Base-by-base conservation (phyloP, 2,888 invertebrate species). In the Drosophila suboccidentalis region DNA sequence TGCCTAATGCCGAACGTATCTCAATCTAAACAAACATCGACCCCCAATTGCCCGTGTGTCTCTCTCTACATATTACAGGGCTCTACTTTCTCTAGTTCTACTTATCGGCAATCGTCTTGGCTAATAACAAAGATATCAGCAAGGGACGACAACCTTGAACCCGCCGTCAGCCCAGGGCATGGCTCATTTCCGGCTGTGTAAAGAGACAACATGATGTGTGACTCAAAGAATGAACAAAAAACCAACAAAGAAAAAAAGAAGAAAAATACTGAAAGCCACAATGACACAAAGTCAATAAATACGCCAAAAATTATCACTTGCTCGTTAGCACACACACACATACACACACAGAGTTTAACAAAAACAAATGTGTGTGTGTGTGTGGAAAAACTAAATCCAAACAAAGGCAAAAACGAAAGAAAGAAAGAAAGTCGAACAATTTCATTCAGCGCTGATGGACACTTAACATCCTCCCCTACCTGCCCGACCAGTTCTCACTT, bases 221-320 rank as follows among this genome's bases (percentile, higher is more conserved):
- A 49, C 57, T 76, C 59, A 65, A 60, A 61, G 55, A 34, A 17
- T 38, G 50, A 49, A 50, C 47, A 50, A 47, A 15, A 44, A 51
- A 55, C 26, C 29, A 29, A 6, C 29, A 29, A 29, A 29, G 1
- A 6, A 1, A 8, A 29, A 29, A 29, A 8, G 8, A 17, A 50
- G 29, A 53, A 32, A 22, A 29, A 58, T 58, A 63, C 41, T 36
- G 36, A 68, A 82, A 82, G 64, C 70, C 82, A 87, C 82, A 83
- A 80, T 77, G 72, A 75, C 84, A 75, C 75, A 82, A 87, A 80
- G 84, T 88, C 89, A 88, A 83, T 88, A 83, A 87, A 86, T 87
- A 84, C 73, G 84, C 78, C 78, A 71, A 80, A 80, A 84, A 89
- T 89, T 87, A 89, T 85, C 84, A 81, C 84, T 76, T 75, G 81